Base-by-base conservation (phyloP, 2,113 vertebrate genomes). In the Amphilophus citrinellus region DNA sequence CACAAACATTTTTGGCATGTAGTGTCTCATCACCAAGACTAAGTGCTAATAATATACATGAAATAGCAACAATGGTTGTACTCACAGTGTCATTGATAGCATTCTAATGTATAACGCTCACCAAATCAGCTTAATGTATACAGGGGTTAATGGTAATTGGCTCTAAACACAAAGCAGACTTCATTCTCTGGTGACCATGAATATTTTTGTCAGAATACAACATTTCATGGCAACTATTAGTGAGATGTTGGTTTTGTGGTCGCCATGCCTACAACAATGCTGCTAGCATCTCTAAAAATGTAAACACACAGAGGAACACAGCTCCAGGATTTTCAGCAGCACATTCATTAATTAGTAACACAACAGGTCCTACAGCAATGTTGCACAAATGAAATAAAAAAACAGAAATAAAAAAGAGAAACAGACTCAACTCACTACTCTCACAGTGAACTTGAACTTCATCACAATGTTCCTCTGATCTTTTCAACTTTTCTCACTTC, bases 391-490 rank as follows among this genome's bases (percentile, higher is more conserved):
- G 42, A n/a, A 10, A 24, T 58, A n/a, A 71, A 47, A 14, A 61
- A 20, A 30, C 27, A 30, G 7, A 24, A 79, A 42, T 3, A 73
- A 77, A 27, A 39, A 60, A 53, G 8, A 76, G 7, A 62, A 68
- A 76, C 75, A 10, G 37, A 24, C 15, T 60, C 3, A 85, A 32
- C 30, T 73, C 50, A 7, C 35, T 65, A 3, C 61, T 44, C 20
- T 11, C 83, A 58, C 35, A 62, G 6, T 82, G 57, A 82, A 63
- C 39, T 27, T 61, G 5, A 57, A 62, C 58, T 63, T 62, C 15
- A 57, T 42, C 39, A 58, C 53, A 83, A 27, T 20, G 30, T 82
- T 53, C 44, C 73, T 84, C 63, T 85, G 83, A 86, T 86, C 71
- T 65, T 56, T 82, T 73, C 61, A 65, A 76, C 59, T 44, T 83